These are phyloP conservation scores for Crotophaga sulcirostris DNA, from an alignment of 2,113 vertebrate genomes.

Conservation along the genomic window DNA sequence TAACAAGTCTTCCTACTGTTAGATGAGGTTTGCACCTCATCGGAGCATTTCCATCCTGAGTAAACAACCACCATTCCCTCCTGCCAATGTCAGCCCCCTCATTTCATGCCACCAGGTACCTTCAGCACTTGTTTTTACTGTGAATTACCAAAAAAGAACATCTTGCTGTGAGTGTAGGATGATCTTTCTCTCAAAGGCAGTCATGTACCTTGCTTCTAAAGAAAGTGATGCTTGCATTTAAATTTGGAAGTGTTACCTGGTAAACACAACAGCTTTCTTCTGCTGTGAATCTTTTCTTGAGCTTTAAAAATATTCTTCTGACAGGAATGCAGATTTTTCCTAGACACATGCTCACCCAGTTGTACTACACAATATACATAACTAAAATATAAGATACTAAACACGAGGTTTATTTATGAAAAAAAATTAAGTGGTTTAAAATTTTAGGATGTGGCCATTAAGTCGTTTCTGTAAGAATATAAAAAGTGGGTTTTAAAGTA, in stretches of 20 bases:
- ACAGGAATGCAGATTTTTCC: neutral
- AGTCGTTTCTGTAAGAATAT: neutral
- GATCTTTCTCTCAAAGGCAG: conserved; percentile 10
- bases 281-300: neutral
- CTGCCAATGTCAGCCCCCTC: conserved; percentile 35
- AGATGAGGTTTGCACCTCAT: conserved; percentile 73
- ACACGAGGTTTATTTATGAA: neutral
- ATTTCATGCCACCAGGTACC: conserved; percentile 8
- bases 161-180: conserved; percentile 23
- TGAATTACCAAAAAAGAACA: conserved; percentile 58
- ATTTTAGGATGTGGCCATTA: neutral
- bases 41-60: conserved; percentile 35
- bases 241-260: neutral
- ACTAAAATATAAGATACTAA: neutral
- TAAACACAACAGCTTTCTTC: neutral
- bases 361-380: neutral
- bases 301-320: neutral
- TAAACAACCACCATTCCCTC: conserved; percentile 57
- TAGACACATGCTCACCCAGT: neutral
- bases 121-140: conserved; percentile 50
- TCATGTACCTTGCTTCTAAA: conserved; percentile 10
- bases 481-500: neutral
- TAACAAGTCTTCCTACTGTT: conserved; percentile 78
- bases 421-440: neutral
- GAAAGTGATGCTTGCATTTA: conserved; percentile 1